Evolutionary conservation across 2,113 vertebrate species (phyloP), one percentile per base, ranked within the genome.

Genomic region (Chionis minor): DNA sequence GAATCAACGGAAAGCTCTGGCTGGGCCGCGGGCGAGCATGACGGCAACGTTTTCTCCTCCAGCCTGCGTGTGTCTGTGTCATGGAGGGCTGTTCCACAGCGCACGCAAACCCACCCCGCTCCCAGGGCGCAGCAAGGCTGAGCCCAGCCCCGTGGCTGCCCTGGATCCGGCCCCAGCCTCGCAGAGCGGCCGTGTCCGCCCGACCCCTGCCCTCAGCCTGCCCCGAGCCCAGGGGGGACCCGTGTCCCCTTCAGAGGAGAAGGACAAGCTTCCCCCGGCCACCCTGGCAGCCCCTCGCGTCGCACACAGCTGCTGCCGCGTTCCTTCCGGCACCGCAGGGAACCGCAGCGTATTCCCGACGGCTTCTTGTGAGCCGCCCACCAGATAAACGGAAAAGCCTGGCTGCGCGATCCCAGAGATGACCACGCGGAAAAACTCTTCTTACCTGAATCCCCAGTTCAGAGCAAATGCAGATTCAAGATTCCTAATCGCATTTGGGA

Each of bases 281-380:
- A 51, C 69, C 54, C 38, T 3, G 22, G 15, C 38, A 4, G 21
- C 58, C 24, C 23, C 59, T 3, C 22, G 22, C 13, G 22, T 24
- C 49, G 22, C 49, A 51, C 49, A 24, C 49, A 22, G 49, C 49
- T 13, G 26, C 35, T 4, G 71, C 56, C 8, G 26, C 65, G 38
- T 38, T 4, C 3, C 87, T 16, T 38, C 62, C 52, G 26, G 56
- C 56, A 3, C 59, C 11, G 3, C 67, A 20, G 79, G 70, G 54
- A 52, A 7, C 10, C 6, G 32, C 15, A 1, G 75, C 33, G 2
- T 0, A 1, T 30, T 13, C 40, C 40, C 0, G 10, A 2, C 2
- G 6, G 52, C 28, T 54, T 18, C 33, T 15, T 10, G 30, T 4
- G 47, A 56, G 35, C 35, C 10, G 17, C 26, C 69, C 70, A 8